Conservation (phyloP, 2,113 vertebrate genomes). For the Capricornis sumatraensis region DNA sequence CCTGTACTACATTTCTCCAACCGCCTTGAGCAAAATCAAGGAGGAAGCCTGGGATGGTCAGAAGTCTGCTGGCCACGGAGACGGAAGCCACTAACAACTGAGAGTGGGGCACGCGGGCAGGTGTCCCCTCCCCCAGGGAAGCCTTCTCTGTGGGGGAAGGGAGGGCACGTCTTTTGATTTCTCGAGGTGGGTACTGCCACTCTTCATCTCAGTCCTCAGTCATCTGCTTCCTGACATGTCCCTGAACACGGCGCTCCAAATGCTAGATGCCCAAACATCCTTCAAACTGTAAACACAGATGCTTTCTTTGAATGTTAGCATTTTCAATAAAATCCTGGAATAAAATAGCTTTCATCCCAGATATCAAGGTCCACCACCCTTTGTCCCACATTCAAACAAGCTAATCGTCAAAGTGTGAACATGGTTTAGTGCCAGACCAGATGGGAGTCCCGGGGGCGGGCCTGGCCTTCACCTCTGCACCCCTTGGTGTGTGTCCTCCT, state of each 20-base stretch:
- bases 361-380: not conserved
- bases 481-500: not conserved
- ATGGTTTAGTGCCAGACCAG: not conserved
- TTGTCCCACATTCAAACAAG: not conserved
- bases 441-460: fast-evolving
- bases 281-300: not conserved
- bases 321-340: not conserved
- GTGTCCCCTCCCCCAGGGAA: not conserved
- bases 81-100: not conserved
- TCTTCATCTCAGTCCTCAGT: not conserved
- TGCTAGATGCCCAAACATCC: not conserved
- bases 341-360: not conserved
- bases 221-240: not conserved
- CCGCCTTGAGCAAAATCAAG: not conserved
- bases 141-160: not conserved
- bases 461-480: not conserved
- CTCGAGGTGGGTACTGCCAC: not conserved
- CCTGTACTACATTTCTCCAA: not conserved
- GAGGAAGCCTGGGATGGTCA: not conserved
- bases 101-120: not conserved
- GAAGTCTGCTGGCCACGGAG: not conserved
- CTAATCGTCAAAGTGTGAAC: not conserved
- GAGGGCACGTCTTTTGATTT: not conserved
- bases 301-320: not conserved
- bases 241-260: not conserved